Evolutionary conservation across 2,797 vertebrate genomes (phyloP), one percentile per base, ranked within the genome.

Genomic region (Todus mexicanus): DNA sequence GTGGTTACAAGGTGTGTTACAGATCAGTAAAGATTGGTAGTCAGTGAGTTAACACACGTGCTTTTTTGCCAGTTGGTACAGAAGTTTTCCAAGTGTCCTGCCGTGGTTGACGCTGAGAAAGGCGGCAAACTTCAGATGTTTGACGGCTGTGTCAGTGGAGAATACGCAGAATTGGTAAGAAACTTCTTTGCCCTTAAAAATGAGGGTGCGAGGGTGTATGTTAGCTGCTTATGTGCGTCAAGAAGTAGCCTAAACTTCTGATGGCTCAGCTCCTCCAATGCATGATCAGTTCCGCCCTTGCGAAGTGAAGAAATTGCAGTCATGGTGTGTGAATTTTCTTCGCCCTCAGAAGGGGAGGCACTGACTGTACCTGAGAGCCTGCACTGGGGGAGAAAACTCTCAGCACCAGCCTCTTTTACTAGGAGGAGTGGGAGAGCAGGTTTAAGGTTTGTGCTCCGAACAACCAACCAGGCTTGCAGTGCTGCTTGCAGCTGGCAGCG

Each of bases 81-180:
- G 80, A 96, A 95, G 54, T 97, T 97, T 92, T 97, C 97, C 26
- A 97, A 96, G 74, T 70, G 94, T 87, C 60, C 95, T 60, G 97
- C 97, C 37, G 86, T 96, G 82, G 87, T 97, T 40, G 96, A 97
- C 93, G 95, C 95, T 17, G 96, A 97, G 96, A 97, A 92, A 35
- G 96, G 96, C 93, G 97, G 97, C 45, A 97, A 87, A 76, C 95
- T 97, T 31, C 96, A 95, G 29, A 97, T 97, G 97, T 97, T 98
- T 74, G 86, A 96, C 54, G 97, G 97, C 31, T 95, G 84, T 9
- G 88, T 97, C 96, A 95, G 94, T 0, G 95, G 97, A 27, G 96
- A 98, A 92, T 97, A 97, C 3, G 35, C 90, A 70, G 96, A 97
- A 95, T 3, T 97, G 97, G 97, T 97, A 96, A 97, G 19, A 27